Conservation (phyloP, 2,113 vertebrate genomes). For the Engraulis encrasicolus region DNA sequence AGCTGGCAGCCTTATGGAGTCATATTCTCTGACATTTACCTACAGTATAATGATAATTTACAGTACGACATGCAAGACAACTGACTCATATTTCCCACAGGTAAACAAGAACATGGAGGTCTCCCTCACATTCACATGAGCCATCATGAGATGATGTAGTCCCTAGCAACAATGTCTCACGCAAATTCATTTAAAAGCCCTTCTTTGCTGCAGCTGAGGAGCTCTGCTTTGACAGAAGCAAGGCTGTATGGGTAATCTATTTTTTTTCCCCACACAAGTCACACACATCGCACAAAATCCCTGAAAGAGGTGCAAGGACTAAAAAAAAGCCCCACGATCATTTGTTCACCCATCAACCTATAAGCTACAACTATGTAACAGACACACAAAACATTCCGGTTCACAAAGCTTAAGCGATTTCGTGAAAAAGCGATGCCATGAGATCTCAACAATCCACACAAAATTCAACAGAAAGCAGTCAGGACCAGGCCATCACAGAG, state of each 20-base stretch:
- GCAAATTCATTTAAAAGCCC: neutral
- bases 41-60: neutral
- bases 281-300: conserved; percentile 15
- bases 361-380: conserved; percentile 3
- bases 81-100: neutral
- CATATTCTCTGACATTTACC: neutral
- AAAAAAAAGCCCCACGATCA: neutral
- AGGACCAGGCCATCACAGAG: neutral
- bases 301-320: conserved; percentile 15
- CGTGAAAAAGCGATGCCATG: too few species aligned
- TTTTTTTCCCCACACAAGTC: neutral
- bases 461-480: neutral
- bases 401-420: neutral
- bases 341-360: neutral
- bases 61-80: neutral
- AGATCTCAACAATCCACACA: neutral
- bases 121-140: neutral
- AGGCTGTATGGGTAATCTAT: neutral
- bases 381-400: conserved; percentile 10
- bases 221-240: conserved; percentile 11
- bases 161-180: neutral
- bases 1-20: neutral
- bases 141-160: neutral
- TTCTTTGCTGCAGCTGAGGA: conserved; percentile 9
- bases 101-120: neutral